These are phyloP conservation scores for Scatophagus argus DNA, from an alignment of 2,113 vertebrate species.

Conservation along the genomic window DNA sequence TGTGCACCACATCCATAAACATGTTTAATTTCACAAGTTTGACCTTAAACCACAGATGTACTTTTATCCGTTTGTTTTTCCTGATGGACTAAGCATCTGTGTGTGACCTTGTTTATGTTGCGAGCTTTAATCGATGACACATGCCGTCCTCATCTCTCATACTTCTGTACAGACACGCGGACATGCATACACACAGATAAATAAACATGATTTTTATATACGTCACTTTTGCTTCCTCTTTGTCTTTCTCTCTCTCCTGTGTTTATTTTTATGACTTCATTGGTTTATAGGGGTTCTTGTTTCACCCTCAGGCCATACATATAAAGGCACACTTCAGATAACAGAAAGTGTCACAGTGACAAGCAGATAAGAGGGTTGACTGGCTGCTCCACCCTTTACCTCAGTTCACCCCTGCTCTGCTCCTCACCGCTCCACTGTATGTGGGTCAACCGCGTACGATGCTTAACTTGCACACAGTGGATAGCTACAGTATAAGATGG, in stretches of 20 bases:
- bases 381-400: constrained; percentile 74
- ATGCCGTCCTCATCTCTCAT: not conserved
- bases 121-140: constrained; percentile 24
- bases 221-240: constrained; percentile 14
- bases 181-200: not conserved
- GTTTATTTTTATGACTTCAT: constrained; percentile 55
- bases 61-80: constrained; percentile 49
- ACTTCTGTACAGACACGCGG: not conserved
- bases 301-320: constrained; percentile 39
- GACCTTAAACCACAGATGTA: constrained; percentile 12
- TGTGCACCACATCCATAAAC: not conserved
- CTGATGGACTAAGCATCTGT: constrained; percentile 22
- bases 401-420: constrained; percentile 62
- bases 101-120: constrained; percentile 25
- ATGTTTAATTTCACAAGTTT: constrained; percentile 15
- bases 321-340: constrained; percentile 70
- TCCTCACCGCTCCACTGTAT: constrained; percentile 47
- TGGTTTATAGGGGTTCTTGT: constrained; percentile 44
- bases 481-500: constrained; percentile 44
- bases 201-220: not conserved
- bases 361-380: constrained; percentile 68
- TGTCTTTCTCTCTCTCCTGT: not conserved
- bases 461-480: constrained; percentile 33
- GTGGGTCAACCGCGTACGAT: constrained; percentile 68
- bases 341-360: constrained; percentile 62